A percentile compares a stretch with the other conserved stretches of the same genome.
phyloP scores from a whole-genome alignment of 2,113 vertebrate genomes.

The Perca fluviatilis region DNA sequence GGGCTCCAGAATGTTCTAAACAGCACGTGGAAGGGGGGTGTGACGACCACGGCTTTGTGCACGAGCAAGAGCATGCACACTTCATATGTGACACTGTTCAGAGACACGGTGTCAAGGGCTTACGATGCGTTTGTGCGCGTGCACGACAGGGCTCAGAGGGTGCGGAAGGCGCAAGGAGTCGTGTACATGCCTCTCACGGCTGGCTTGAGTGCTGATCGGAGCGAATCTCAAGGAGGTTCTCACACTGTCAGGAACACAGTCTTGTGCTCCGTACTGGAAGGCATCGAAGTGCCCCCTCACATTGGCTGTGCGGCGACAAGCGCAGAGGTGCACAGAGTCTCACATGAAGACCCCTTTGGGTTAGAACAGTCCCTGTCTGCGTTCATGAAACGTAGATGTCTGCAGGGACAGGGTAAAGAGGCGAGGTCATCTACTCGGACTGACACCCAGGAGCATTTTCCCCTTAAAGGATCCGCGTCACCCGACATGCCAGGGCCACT shows the following conservation, averaged over 20 bases:
- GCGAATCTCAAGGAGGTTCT: neutral
- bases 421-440: too few species aligned
- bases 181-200: neutral
- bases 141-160: neutral
- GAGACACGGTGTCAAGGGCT: neutral
- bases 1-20: neutral
- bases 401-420: too few species aligned
- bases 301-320: too few species aligned
- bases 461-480: too few species aligned
- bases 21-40: constrained; percentile 5
- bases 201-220: neutral
- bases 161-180: neutral
- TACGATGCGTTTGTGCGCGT: neutral
- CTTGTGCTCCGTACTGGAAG: neutral
- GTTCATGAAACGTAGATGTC: too few species aligned
- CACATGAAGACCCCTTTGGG: too few species aligned
- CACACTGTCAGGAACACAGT: neutral
- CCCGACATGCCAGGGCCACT: too few species aligned
- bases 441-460: too few species aligned
- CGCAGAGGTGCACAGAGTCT: too few species aligned
- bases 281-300: too few species aligned
- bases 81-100: neutral
- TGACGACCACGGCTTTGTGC: neutral
- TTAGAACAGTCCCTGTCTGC: too few species aligned
- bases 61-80: neutral